Evolutionary conservation across 2,888 invertebrate species (phyloP), one percentile per base, ranked within the genome.

Genomic region (Trichogramma dendrolimi): DNA sequence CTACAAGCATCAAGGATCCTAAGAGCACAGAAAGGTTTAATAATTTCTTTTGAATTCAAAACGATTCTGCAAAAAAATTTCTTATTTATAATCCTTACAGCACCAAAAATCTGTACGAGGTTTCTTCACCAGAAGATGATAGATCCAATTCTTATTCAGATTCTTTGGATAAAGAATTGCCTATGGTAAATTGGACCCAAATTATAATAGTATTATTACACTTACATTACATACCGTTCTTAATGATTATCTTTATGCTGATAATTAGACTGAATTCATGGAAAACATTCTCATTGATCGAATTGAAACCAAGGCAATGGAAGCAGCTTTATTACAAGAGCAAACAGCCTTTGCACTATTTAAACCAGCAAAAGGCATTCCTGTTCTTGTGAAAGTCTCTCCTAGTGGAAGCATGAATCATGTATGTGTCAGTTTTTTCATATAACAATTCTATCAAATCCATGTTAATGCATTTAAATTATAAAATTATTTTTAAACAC

Each of bases 291-390:
- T 88, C 1, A 86, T 89, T n/a, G 87, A 88, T 66, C 85, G 86
- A 44, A 89, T 89, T 64, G 85, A 85, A 69, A 89, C 89, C 0
- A 86, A 85, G 64, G 88, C 88, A 4, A 88, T 89, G 88, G 84
- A 84, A 55, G 83, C 84, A 6, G 88, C 88, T 4, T 71, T 86
- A 63, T 80, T 84, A 5, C 83, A 84, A 4, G 85, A 85, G 51
- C 86, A 88, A 74, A 87, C 86, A 0, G 88, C 89, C 0, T 90
- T 89, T 71, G 89, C 89, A 0, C 79, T 89, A 55, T 78, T 89
- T 56, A 86, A 87, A 68, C 87, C 88, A 10, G 82, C 85, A 49
- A 84, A 84, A 68, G 86, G 87, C 7, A 83, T 85, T 60, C 87
- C 89, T 0, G 86, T 88, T 1, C 77, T 90, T 53, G 89, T 90